A percentile compares a stretch with the other conserved stretches of the same genome.
These are phyloP conservation scores for Diplodus puntazzo DNA, from an alignment of 2,797 vertebrate species.

Conservation along the genomic window DNA sequence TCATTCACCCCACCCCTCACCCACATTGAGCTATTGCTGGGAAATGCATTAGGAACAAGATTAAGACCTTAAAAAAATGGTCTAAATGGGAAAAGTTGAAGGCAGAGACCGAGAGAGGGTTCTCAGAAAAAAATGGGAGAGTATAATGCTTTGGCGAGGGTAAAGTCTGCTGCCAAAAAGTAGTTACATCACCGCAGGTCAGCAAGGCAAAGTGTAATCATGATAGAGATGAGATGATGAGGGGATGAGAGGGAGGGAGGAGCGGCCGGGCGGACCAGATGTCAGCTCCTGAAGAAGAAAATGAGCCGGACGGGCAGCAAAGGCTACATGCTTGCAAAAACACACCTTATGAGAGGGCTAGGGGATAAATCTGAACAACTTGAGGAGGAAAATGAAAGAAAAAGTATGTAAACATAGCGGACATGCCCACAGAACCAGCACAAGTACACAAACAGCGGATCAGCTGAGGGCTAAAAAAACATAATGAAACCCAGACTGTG, in stretches of 20 bases:
- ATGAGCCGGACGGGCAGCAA: constrained; percentile 48
- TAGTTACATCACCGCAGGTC: constrained; percentile 82
- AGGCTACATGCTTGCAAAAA: constrained; percentile 33
- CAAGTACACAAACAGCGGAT: constrained; percentile 9
- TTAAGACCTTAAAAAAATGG: constrained; percentile 63
- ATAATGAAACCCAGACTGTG: constrained; percentile 17
- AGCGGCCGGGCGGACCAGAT: constrained; percentile 65
- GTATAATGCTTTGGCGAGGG: constrained; percentile 58
- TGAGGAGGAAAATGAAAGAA: background rate
- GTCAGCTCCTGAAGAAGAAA: constrained; percentile 76
- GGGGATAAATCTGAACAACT: background rate
- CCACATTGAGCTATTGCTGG: constrained; percentile 33
- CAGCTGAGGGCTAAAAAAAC: constrained; percentile 8
- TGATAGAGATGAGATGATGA: constrained; percentile 73
- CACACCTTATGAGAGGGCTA: background rate
- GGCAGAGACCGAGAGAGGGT: constrained; percentile 24
- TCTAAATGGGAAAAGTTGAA: constrained; percentile 30
- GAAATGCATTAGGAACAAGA: constrained; percentile 69
- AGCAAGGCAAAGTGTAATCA: constrained; percentile 78
- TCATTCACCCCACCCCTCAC: constrained; percentile 31
- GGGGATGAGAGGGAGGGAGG: constrained; percentile 53
- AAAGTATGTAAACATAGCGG: background rate
- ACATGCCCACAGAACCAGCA: constrained; percentile 5
- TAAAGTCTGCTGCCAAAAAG: constrained; percentile 74
- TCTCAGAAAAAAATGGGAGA: constrained; percentile 58